Conservation (phyloP, 2,113 vertebrate genomes). For the Sinocyclocheilus maitianheensis region DNA sequence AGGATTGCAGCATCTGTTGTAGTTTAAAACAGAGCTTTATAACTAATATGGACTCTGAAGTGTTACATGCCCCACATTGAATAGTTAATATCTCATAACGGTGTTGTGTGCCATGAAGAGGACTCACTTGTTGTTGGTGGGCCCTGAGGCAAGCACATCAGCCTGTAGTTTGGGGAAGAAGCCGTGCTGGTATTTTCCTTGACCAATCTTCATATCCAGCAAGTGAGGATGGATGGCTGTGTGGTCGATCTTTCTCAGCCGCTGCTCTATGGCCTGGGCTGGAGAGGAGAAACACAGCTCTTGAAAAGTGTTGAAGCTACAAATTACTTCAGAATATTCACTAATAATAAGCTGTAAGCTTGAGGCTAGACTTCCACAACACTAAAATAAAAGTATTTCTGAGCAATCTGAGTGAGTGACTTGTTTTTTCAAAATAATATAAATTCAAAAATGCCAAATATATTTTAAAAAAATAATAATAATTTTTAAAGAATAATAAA, state of each 20-base stretch:
- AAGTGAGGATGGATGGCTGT: slow-evolving; percentile 95
- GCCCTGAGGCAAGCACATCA: slow-evolving; percentile 87
- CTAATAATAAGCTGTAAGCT: not conserved
- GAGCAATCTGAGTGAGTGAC: not conserved
- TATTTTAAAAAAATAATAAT: too few relatives aligned
- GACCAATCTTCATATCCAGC: slow-evolving; percentile 97
- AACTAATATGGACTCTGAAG: not conserved
- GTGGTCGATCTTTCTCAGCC: slow-evolving; percentile 93
- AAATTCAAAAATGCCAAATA: too few relatives aligned
- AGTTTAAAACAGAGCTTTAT: not conserved
- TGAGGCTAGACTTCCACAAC: not conserved
- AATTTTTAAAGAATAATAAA: too few relatives aligned
- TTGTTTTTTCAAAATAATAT: not conserved
- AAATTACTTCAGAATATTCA: not conserved
- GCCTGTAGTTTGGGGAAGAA: slow-evolving; percentile 94
- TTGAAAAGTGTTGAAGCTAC: not conserved
- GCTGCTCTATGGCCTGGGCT: slow-evolving; percentile 89
- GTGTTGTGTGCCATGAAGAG: not conserved
- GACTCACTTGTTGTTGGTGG: slow-evolving; percentile 92
- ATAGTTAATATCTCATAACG: not conserved
- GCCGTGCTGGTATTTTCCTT: slow-evolving; percentile 93
- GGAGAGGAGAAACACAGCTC: slow-evolving; percentile 55
- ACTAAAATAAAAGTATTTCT: not conserved
- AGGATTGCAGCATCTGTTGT: not conserved
- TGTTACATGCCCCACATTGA: not conserved